Evolutionary conservation across 2,113 vertebrate species (phyloP).

Genomic region (Amphiprion ocellaris): DNA sequence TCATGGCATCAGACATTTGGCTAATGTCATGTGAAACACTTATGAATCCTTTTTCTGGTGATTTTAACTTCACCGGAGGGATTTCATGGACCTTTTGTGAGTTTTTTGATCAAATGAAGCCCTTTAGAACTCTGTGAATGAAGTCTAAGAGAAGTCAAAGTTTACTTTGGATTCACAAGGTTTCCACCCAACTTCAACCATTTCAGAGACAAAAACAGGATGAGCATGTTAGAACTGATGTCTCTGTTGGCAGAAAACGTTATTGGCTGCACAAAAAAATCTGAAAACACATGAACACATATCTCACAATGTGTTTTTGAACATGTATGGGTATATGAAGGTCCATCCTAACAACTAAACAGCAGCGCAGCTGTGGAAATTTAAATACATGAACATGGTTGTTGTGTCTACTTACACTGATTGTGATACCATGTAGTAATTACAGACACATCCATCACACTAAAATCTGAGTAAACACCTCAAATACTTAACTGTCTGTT

Average conservation of each 20-base stretch:
- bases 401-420: neutral
- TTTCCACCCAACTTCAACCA: neutral
- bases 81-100: constrained; percentile 2
- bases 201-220: neutral
- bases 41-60: constrained; percentile 13
- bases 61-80: neutral
- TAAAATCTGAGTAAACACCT: neutral
- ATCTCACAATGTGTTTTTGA: neutral
- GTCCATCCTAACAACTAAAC: neutral
- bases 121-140: neutral
- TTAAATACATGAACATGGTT: neutral
- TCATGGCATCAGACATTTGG: neutral
- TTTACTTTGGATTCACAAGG: constrained; percentile 19
- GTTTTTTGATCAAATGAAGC: neutral
- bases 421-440: neutral
- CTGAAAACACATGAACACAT: neutral
- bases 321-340: neutral
- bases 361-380: neutral
- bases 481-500: no score
- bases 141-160: neutral
- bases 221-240: no score
- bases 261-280: no score
- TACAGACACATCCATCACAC: constrained; percentile 1
- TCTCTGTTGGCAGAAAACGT: no score
- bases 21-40: constrained; percentile 3